Percentiles rank a stretch among this genome's conserved stretches.
Evolutionary conservation across 2,113 vertebrate species (phyloP).

Genomic region (Scytalopus superciliaris): DNA sequence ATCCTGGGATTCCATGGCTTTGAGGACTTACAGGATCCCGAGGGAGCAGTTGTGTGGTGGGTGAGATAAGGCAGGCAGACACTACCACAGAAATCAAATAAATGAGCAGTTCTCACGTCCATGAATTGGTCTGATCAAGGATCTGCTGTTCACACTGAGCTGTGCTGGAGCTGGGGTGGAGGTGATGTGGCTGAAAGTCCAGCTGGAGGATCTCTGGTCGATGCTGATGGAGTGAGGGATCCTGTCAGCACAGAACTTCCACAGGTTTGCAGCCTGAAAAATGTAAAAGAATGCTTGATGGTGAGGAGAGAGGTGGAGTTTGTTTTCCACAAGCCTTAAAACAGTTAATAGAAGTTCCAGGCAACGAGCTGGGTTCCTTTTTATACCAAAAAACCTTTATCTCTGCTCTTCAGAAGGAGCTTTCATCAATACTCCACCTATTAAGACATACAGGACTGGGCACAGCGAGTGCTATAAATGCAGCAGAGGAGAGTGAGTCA

Average conservation of each 20-base stretch:
- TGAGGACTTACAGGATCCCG: background rate
- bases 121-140: background rate
- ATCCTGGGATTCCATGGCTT: background rate
- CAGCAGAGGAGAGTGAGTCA: background rate
- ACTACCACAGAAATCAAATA: fast-evolving
- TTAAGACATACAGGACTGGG: background rate
- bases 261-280: background rate
- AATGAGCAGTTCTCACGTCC: background rate
- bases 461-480: background rate
- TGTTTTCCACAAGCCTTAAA: background rate
- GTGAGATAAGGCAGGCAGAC: background rate
- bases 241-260: background rate
- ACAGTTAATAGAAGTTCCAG: background rate
- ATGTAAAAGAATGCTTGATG: fast-evolving
- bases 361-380: background rate
- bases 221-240: background rate
- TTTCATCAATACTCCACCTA: background rate
- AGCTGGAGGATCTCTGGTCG: fast-evolving
- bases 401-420: background rate
- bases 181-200: background rate
- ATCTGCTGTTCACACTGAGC: background rate
- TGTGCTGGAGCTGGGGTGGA: background rate
- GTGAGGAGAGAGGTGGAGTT: background rate
- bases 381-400: background rate
- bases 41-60: background rate